Conservation (phyloP, 2,888 invertebrate species). For the Torymus tubicola region DNA sequence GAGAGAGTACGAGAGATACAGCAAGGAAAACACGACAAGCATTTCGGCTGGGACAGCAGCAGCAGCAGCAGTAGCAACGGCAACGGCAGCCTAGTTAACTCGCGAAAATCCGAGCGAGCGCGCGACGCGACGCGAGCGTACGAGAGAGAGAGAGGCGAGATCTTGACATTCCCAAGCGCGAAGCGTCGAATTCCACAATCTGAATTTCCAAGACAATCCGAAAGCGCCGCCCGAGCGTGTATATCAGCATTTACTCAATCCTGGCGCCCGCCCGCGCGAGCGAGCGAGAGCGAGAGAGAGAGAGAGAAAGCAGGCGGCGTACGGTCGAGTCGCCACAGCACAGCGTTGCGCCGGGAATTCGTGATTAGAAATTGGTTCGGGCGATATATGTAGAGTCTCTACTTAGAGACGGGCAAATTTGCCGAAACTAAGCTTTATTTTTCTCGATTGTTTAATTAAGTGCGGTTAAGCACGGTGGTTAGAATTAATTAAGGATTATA, state of each 20-base stretch:
- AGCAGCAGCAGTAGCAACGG: not conserved
- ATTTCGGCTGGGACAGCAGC: conserved; percentile 13
- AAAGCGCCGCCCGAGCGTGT: conserved; percentile 30
- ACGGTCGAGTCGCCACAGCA: too few species aligned
- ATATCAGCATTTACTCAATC: conserved; percentile 49
- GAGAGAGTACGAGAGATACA: too few species aligned
- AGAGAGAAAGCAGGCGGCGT: too few species aligned
- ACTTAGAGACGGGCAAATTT: too few species aligned
- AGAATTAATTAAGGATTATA: too few species aligned
- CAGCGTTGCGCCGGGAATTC: conserved; percentile 36
- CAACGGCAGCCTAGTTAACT: conserved; percentile 43
- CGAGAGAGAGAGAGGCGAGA: conserved; percentile 28
- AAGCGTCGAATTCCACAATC: conserved; percentile 50
- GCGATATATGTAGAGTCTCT: conserved; percentile 4
- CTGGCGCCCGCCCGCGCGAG: not conserved
- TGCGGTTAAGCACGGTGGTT: too few species aligned
- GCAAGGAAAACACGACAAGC: conserved; percentile 35
- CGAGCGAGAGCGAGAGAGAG: too few species aligned
- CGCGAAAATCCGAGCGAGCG: conserved; percentile 31
- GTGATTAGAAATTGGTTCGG: conserved; percentile 54
- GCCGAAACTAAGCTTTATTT: too few species aligned
- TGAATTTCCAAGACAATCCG: conserved; percentile 54
- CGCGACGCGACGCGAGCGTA: not conserved
- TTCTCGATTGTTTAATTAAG: too few species aligned
- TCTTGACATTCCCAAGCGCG: conserved; percentile 48